Percentiles rank a stretch among this genome's conserved stretches.
Evolutionary conservation across 1,140 invertebrate species (phyloP).

Genomic region (Himalopsyche phryganea): DNA sequence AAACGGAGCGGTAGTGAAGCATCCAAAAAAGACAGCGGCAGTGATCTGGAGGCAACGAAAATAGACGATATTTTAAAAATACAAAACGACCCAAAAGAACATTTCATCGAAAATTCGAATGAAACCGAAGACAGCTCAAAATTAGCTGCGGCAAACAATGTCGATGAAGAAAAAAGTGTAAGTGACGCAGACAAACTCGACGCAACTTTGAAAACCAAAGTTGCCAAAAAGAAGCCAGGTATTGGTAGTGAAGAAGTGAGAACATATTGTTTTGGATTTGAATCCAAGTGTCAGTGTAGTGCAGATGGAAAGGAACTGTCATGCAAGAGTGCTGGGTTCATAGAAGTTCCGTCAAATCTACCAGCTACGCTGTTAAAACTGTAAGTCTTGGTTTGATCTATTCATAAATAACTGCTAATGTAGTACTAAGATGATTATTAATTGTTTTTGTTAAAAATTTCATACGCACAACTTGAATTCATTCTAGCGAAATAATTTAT

Average conservation of each 20-base stretch:
- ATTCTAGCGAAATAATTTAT: too few species aligned
- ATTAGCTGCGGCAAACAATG: slow-evolving; percentile 7
- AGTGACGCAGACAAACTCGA: background rate
- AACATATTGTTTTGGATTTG: slow-evolving; percentile 39
- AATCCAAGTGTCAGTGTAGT: slow-evolving; percentile 42
- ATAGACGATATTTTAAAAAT: too few species aligned
- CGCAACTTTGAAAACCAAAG: background rate
- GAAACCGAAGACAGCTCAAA: slow-evolving; percentile 4
- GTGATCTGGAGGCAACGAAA: background rate
- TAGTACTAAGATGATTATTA: too few species aligned
- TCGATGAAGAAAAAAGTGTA: background rate
- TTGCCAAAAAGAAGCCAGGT: background rate
- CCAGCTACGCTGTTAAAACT: slow-evolving; percentile 43
- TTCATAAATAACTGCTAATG: too few species aligned
- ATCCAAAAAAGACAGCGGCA: background rate
- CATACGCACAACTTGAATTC: too few species aligned
- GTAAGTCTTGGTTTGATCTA: slow-evolving; percentile 37
- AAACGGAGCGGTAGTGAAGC: background rate
- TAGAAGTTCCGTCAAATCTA: slow-evolving; percentile 39
- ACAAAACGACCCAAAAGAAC: too few species aligned
- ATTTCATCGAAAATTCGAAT: too few species aligned
- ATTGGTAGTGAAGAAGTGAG: slow-evolving; percentile 2
- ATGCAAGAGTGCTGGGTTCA: slow-evolving; percentile 42
- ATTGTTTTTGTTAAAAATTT: too few species aligned
- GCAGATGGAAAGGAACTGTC: slow-evolving; percentile 40